phyloP scores from a whole-genome alignment of 2,888 invertebrate genomes.

The Anoncus sp. region DNA sequence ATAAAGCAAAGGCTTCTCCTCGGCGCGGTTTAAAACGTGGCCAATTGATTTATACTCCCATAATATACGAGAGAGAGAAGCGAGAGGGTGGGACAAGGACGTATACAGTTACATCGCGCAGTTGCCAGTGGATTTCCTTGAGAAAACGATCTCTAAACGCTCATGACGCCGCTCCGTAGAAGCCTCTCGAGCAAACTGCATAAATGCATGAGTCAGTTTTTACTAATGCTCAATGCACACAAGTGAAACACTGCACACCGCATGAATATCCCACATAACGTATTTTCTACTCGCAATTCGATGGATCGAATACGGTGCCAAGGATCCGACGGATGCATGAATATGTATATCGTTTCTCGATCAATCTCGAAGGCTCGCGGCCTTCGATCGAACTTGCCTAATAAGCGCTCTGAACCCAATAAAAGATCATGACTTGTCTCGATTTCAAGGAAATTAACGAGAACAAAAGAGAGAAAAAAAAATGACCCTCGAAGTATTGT shows the following conservation, averaged over 20 bases:
- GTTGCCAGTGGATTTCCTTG: slow-evolving; percentile 66
- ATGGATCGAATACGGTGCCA: background rate
- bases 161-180: slow-evolving; percentile 64
- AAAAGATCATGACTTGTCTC: background rate
- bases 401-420: slow-evolving; percentile 34
- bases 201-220: slow-evolving; percentile 35
- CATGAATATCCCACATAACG: slow-evolving; percentile 2
- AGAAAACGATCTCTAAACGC: slow-evolving; percentile 73
- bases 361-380: slow-evolving; percentile 34
- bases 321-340: background rate
- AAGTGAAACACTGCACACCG: background rate
- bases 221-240: slow-evolving; percentile 26
- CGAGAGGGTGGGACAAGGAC: slow-evolving; percentile 58
- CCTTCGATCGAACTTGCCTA: slow-evolving; percentile 39
- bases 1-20: slow-evolving; percentile 23
- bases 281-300: slow-evolving; percentile 36
- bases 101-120: slow-evolving; percentile 57
- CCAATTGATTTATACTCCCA: slow-evolving; percentile 75
- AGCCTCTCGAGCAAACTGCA: background rate
- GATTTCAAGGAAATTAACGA: slow-evolving; percentile 1
- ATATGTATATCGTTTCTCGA: slow-evolving; percentile 22
- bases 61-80: slow-evolving; percentile 63
- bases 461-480: background rate
- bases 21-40: slow-evolving; percentile 63
- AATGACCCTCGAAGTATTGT: background rate